phyloP scores from a whole-genome alignment of 2,797 vertebrate species.

The Danio jaintianensis region DNA sequence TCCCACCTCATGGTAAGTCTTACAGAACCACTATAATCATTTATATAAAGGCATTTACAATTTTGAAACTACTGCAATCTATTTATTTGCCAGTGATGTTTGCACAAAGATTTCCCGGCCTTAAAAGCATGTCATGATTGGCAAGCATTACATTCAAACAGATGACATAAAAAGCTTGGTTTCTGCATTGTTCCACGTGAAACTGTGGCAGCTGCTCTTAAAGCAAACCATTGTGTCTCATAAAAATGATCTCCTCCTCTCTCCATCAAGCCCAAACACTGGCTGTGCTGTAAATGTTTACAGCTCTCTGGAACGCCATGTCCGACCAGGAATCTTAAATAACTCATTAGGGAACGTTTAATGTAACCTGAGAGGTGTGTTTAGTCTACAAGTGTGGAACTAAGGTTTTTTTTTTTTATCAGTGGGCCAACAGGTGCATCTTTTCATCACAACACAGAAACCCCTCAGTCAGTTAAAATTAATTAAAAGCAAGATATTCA shows the following conservation, averaged over 20 bases:
- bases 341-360: constrained; percentile 35
- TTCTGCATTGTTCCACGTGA: constrained; percentile 6
- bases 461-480: constrained; percentile 18
- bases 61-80: not conserved
- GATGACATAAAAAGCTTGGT: constrained; percentile 3
- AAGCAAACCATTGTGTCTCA: constrained; percentile 20
- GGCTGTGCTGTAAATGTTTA: constrained; percentile 60
- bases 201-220: constrained; percentile 38
- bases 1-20: not conserved
- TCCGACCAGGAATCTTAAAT: constrained; percentile 44
- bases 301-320: constrained; percentile 44
- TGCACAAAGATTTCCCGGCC: not conserved
- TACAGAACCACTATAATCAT: not conserved
- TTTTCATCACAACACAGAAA: constrained; percentile 52
- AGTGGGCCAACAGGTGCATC: constrained; percentile 54
- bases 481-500: constrained; percentile 24
- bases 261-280: constrained; percentile 1
- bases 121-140: not conserved
- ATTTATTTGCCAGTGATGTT: not conserved
- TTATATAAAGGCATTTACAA: not conserved
- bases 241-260: constrained; percentile 39
- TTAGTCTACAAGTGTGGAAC: constrained; percentile 51
- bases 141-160: constrained; percentile 5
- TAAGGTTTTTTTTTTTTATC: constrained; percentile 20
- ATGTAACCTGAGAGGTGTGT: constrained; percentile 49